Percentiles rank a stretch among this genome's conserved stretches.
These are phyloP conservation scores for Halcyon leucocephala DNA, from an alignment of 2,797 vertebrate species.

Conservation along the genomic window DNA sequence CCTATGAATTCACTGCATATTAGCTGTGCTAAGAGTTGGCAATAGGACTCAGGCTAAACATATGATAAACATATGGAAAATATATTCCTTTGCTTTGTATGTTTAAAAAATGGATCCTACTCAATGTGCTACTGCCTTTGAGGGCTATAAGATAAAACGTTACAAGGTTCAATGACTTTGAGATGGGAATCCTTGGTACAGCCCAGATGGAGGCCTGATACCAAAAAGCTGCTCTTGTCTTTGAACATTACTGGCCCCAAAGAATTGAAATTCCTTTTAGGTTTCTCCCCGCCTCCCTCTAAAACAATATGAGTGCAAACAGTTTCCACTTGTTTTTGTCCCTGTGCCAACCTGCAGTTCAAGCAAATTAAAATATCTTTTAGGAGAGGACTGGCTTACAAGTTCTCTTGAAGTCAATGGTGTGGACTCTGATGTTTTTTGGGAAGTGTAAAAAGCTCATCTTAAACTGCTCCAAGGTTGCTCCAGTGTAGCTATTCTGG, in stretches of 20 bases:
- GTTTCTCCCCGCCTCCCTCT: not conserved
- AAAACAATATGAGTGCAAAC: not conserved
- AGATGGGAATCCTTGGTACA: slow-evolving; percentile 14
- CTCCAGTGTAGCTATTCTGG: not conserved
- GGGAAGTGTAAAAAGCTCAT: not conserved
- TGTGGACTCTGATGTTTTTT: not conserved
- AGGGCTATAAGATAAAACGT: not conserved
- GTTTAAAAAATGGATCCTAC: not conserved
- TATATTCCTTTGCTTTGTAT: slow-evolving; percentile 21
- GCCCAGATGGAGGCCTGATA: slow-evolving; percentile 37
- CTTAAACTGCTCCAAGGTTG: not conserved
- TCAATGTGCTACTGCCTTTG: slow-evolving; percentile 43
- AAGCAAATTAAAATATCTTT: not conserved
- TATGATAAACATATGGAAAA: slow-evolving; percentile 63
- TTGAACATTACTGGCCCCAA: slow-evolving; percentile 38
- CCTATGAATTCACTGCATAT: not conserved
- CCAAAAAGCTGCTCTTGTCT: slow-evolving; percentile 17
- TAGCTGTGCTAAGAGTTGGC: not conserved
- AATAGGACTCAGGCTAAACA: not conserved
- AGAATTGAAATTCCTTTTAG: slow-evolving; percentile 24
- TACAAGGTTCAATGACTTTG: slow-evolving; percentile 43
- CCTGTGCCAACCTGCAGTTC: not conserved
- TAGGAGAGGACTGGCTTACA: not conserved
- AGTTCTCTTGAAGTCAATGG: not conserved
- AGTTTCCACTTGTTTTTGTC: slow-evolving; percentile 13